Percentiles rank a stretch among this genome's conserved stretches.
Evolutionary conservation across 35 echinoderm and acorn worm species (phyloP).

Genomic region (Holothuria glaberrima): DNA sequence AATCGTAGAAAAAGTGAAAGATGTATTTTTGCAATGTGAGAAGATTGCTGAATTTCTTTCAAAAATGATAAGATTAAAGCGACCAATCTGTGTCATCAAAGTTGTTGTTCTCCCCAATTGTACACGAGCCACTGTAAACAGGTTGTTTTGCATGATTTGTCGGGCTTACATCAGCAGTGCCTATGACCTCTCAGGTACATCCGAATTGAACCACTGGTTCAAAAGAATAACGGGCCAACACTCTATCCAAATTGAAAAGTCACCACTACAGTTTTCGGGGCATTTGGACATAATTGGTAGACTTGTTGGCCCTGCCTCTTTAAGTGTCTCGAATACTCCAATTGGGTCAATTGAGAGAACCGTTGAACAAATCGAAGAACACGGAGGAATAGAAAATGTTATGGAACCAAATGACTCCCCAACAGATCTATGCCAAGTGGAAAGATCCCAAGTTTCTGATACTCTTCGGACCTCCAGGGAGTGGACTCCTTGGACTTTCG

Average conservation of each 20-base stretch:
- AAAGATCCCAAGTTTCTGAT: neutral
- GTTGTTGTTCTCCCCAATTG: constrained; percentile 15
- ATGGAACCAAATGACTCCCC: constrained; percentile 10
- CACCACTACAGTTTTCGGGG: neutral
- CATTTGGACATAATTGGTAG: neutral
- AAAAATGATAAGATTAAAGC: no score
- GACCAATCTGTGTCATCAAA: constrained; percentile 13
- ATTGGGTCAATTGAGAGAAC: constrained; percentile 10
- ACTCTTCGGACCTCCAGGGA: constrained; percentile 12
- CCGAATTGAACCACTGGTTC: neutral
- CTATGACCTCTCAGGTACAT: neutral
- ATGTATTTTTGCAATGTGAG: constrained; percentile 3
- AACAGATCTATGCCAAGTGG: neutral
- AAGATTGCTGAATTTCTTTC: constrained; percentile 18
- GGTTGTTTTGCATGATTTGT: constrained; percentile 18
- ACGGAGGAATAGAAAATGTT: neutral
- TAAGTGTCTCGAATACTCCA: neutral
- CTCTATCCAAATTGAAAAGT: neutral
- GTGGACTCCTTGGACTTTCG: neutral
- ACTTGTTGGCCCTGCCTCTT: constrained; percentile 32
- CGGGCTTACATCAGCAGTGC: neutral
- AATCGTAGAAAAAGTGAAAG: neutral
- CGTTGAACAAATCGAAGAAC: neutral
- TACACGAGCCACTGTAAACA: neutral
- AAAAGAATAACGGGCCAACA: neutral